These are phyloP conservation scores for Aporophyla lueneburgensis DNA, from an alignment of 2,888 invertebrate genomes.

Conservation along the genomic window DNA sequence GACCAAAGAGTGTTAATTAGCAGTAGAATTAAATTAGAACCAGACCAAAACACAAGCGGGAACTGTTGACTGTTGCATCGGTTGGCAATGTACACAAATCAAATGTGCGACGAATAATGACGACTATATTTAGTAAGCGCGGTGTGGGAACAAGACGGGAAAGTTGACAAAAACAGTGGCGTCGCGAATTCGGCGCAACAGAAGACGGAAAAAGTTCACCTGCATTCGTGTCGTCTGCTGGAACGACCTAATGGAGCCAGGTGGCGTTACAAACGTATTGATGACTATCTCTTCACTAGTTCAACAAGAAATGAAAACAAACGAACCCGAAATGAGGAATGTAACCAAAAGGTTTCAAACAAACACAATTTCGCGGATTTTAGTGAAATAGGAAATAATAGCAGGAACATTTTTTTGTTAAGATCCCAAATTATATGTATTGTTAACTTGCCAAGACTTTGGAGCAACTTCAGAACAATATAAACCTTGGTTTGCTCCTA, in stretches of 20 bases:
- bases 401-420: constrained; percentile 23
- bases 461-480: not conserved
- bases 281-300: constrained; percentile 51
- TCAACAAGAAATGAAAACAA: constrained; percentile 49
- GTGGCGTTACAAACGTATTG: constrained; percentile 61
- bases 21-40: constrained; percentile 59
- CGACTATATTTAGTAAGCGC: constrained; percentile 75
- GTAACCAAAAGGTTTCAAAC: constrained; percentile 32
- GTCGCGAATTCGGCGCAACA: constrained; percentile 76
- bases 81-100: constrained; percentile 72
- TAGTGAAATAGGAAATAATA: constrained; percentile 34
- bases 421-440: constrained; percentile 17
- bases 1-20: constrained; percentile 57
- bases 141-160: constrained; percentile 80
- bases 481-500: not conserved
- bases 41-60: constrained; percentile 61
- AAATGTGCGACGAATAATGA: constrained; percentile 74
- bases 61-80: constrained; percentile 51
- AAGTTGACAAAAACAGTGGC: constrained; percentile 86
- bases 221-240: constrained; percentile 72
- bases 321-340: constrained; percentile 33
- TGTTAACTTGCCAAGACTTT: not conserved
- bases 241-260: constrained; percentile 70
- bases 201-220: constrained; percentile 72
- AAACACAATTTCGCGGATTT: constrained; percentile 40